A percentile compares a stretch with the other conserved stretches of the same genome.
Conservation (phyloP, 2,888 invertebrate species). For the Agonopterix arenella region DNA sequence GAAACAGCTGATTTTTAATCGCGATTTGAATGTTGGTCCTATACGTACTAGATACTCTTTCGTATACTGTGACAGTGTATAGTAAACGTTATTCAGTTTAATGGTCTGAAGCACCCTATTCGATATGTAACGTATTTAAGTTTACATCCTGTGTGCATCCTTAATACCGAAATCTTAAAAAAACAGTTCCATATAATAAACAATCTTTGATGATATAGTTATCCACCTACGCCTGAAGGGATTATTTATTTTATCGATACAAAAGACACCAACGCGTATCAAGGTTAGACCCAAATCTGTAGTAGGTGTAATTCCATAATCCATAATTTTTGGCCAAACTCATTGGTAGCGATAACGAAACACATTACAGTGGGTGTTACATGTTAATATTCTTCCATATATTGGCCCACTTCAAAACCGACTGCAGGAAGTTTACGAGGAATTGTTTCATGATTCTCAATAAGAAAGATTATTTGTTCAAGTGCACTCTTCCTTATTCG, state of each 20-base stretch:
- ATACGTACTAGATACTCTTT: too few relatives aligned
- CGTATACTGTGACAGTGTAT: too few relatives aligned
- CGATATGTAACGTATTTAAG: too few relatives aligned
- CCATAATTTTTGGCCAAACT: not conserved
- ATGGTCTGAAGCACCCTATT: too few relatives aligned
- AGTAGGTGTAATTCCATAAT: not conserved
- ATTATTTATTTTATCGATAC: not conserved
- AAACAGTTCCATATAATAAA: too few relatives aligned
- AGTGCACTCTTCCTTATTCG: constrained; percentile 57
- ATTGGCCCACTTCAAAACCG: constrained; percentile 31
- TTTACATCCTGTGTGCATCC: too few relatives aligned
- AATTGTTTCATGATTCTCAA: constrained; percentile 33
- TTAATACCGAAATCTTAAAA: too few relatives aligned
- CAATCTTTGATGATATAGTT: not conserved
- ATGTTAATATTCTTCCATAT: constrained; percentile 11
- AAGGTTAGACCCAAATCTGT: constrained; percentile 1
- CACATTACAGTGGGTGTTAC: constrained; percentile 7
- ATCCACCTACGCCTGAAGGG: constrained; percentile 1
- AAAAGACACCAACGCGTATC: not conserved
- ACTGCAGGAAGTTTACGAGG: constrained; percentile 34
- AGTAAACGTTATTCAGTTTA: too few relatives aligned
- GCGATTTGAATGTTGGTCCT: too few relatives aligned
- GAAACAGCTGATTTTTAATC: too few relatives aligned
- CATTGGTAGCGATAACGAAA: not conserved
- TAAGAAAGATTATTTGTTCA: constrained; percentile 54